These are phyloP conservation scores for Lordiphosa stackelbergi DNA, from an alignment of 1,140 invertebrate species.

Conservation along the genomic window DNA sequence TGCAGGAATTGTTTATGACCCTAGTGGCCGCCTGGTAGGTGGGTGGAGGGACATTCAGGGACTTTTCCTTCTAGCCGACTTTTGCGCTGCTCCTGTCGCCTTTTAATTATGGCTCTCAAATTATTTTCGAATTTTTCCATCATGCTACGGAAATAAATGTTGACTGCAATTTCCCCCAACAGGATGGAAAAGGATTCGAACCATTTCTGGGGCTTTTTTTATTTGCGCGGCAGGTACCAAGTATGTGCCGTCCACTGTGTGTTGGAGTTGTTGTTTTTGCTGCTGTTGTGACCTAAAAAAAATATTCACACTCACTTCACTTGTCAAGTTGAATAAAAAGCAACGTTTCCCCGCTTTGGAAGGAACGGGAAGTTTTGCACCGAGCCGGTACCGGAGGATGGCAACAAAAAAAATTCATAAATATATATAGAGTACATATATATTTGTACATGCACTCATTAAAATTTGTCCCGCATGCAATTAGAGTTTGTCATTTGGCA, in stretches of 20 bases:
- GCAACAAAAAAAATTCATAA: conserved; percentile 16
- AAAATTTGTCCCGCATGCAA: conserved; percentile 68
- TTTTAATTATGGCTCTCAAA: conserved; percentile 73
- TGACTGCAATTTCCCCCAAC: conserved; percentile 70
- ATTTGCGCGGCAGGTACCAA: conserved; percentile 40
- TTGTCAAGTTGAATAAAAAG: conserved; percentile 70
- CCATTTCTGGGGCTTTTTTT: conserved; percentile 47
- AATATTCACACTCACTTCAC: conserved; percentile 73
- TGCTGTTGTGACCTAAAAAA: conserved; percentile 64
- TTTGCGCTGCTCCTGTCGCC: conserved; percentile 45
- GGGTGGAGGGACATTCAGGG: neutral
- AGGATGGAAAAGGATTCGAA: conserved; percentile 72
- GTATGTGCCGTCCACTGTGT: conserved; percentile 44
- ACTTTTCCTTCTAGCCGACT: conserved; percentile 25
- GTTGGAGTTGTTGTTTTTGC: conserved; percentile 36
- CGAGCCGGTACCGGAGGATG: conserved; percentile 12
- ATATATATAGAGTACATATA: conserved; percentile 15
- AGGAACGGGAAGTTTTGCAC: conserved; percentile 8
- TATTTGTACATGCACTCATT: conserved; percentile 39
- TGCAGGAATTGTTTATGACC: conserved; percentile 66
- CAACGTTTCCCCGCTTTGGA: conserved; percentile 18
- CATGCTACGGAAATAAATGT: conserved; percentile 71
- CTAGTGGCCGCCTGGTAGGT: conserved; percentile 29
- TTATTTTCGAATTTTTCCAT: conserved; percentile 74
- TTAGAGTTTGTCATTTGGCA: conserved; percentile 71